Evolutionary conservation across 2,888 invertebrate genomes (phyloP), one percentile per base, ranked within the genome.

Genomic region (Sphecodes monilicornis): DNA sequence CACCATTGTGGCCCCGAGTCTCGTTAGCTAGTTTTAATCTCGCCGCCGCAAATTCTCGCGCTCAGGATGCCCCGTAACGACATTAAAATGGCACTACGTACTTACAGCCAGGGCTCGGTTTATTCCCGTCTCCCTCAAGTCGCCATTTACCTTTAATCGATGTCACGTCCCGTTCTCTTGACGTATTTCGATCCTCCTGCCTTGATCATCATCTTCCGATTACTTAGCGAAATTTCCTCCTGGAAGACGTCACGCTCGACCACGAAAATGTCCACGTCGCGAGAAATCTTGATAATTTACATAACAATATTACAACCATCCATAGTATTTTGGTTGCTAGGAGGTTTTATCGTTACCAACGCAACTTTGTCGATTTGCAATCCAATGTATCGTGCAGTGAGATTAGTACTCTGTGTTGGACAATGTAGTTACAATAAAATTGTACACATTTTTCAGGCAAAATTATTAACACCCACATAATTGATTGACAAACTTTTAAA

Each of bases 11-110:
- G 88, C 85, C 79, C 78, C 77, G 76, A 39, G 68, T 68, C 87
- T 88, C 89, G 90, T 85, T 84, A 82, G 90, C 89, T 86, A 85
- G 90, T 85, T 89, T 91, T 89, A 88, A 82, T 82, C 87, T 80
- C 87, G 85, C 70, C 60, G 41, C 68, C 80, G 83, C 81, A 72
- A 84, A 88, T 86, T 84, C 86, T 82, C 85, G 69, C 83, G 86
- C 75, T 84, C 84, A 83, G 73, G 68, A 89, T 74, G 80, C 83
- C 70, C 36, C 29, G 73, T 88, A 86, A 89, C 85, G 36, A 84
- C 81, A 80, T 88, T 89, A 85, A 80, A 84, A 86, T 82, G 80
- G 73, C 76, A 82, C 80, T 80, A 78, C 78, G 83, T 78, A 87
- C 85, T 86, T 87, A 87, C 75, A 77, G 69, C 76, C 36, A 1